Percentiles rank a stretch among this genome's conserved stretches.
Conservation (phyloP, 2,888 invertebrate species). For the Malthinus flaveolus region DNA sequence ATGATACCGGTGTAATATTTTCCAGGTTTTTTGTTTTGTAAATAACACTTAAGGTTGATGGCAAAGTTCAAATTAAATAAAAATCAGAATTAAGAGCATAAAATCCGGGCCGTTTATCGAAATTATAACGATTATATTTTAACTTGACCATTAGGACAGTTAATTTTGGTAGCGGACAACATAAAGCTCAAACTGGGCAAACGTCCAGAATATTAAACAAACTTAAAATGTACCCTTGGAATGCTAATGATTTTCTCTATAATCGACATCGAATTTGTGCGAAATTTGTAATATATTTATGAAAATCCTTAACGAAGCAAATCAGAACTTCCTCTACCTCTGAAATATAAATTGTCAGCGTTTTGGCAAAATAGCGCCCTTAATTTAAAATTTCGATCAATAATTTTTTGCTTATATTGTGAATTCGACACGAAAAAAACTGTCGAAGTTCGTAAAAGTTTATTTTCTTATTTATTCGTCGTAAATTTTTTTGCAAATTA, state of each 20-base stretch:
- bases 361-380: background rate
- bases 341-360: background rate
- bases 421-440: background rate
- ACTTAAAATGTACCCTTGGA: conserved; percentile 7
- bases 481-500: too few relatives aligned
- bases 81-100: too few relatives aligned
- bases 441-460: too few relatives aligned
- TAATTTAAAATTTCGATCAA: conserved; percentile 5
- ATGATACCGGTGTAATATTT: background rate
- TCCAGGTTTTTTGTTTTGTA: background rate
- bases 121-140: conserved; percentile 4
- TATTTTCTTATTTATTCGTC: too few relatives aligned
- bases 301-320: conserved; percentile 12
- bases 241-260: conserved; percentile 10
- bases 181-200: conserved; percentile 39
- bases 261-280: conserved; percentile 5
- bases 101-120: too few relatives aligned
- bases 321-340: background rate
- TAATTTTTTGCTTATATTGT: conserved; percentile 1
- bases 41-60: background rate
- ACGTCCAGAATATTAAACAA: conserved; percentile 41
- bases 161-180: conserved; percentile 44
- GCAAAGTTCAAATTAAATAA: too few relatives aligned
- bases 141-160: conserved; percentile 15
- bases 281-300: conserved; percentile 2